Evolutionary conservation across 2,797 vertebrate genomes (phyloP).

Genomic region (Acomys russatus): DNA sequence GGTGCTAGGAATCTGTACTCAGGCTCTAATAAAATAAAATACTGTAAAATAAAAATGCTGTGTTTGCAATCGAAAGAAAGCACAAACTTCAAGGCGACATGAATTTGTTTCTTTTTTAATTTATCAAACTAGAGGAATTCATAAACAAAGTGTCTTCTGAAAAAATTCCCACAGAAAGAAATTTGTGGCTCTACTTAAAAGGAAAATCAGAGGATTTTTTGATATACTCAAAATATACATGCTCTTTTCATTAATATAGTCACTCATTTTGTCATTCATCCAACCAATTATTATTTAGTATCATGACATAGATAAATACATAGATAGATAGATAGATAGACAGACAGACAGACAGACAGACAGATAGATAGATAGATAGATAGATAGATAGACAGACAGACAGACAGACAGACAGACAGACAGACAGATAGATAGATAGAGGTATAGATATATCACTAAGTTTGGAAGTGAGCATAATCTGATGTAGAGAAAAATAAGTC

Average conservation of each 20-base stretch:
- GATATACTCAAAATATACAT: neutral
- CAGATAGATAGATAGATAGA: no score
- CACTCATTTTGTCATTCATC: neutral
- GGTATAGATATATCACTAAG: no score
- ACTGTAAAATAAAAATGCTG: neutral
- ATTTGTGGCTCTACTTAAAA: neutral
- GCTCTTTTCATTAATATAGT: neutral
- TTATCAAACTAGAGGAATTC: neutral
- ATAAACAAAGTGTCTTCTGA: neutral
- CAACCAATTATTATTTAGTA: neutral
- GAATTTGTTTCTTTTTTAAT: neutral
- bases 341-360: no score
- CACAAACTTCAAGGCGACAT: neutral
- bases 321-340: no score
- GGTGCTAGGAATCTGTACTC: neutral
- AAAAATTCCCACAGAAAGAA: neutral
- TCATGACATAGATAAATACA: no score
- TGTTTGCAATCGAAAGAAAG: neutral
- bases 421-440: no score
- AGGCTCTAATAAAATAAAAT: neutral
- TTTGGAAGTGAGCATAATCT: neutral
- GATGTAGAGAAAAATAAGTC: neutral
- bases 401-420: no score
- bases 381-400: no score
- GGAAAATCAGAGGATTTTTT: neutral